Base-by-base conservation (phyloP, 2,888 invertebrate species). In the Neocrepidodera transversa region DNA sequence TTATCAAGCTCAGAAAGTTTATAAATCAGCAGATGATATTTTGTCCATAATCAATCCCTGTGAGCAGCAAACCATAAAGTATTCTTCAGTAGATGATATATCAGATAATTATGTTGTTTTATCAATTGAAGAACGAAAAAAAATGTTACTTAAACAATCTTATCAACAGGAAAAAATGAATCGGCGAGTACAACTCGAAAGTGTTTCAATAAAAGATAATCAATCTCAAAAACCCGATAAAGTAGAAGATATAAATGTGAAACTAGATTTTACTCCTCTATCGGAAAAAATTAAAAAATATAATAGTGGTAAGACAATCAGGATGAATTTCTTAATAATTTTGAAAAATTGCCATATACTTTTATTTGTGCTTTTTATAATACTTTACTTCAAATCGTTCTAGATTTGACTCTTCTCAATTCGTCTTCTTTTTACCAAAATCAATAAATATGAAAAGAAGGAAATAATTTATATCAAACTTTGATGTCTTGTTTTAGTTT, bases 101-200 rank as follows among this genome's bases (percentile, higher is more conserved):
- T 61, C 68, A 30, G 67, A 71, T 43, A 59, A 68, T 17, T 65
- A 67, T 40, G 55, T 60, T 1, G 48, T 68, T 48, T 55, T 72
- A 17, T 63, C 70, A 1, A 60, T 73, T 5, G 68, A 71, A 40
- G 70, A 73, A 42, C 38, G 73, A 13, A 73, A 71, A 36, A 66
- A 62, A 50, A 49, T 65, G 20, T 40, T 73, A 13, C 45, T 73
- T 11, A 68, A 71, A 57, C 54, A 68, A 36, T 56, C 60, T 32
- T 69, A 66, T 30, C 67, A 68, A 18, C 53, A 58, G 20, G 72
- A 69, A 47, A 64, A 42, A 11, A 11, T 14, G 8, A 49, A 43
- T 14, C 58, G 47, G 7, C 47, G 51, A 16, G 54, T 47, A 18
- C 50, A 47, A 42, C 40, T 54, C 13, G 45, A 35, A 11, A 50